phyloP scores from a whole-genome alignment of 1,140 invertebrate species.

The Drosophila mayri region DNA sequence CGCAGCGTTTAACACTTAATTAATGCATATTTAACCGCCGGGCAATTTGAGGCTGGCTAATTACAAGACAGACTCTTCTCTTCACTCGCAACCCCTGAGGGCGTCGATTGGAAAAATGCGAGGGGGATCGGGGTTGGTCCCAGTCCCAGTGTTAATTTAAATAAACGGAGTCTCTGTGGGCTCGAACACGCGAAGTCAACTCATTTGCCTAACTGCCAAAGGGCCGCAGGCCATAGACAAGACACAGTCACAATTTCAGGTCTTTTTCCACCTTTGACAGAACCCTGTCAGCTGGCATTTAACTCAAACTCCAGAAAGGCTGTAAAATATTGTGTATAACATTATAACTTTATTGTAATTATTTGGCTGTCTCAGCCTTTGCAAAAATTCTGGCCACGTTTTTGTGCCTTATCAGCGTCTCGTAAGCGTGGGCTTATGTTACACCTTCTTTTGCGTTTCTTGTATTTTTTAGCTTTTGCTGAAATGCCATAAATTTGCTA shows the following conservation, averaged over 20 bases:
- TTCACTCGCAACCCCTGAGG: conserved; percentile 21
- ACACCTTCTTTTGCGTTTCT: conserved; percentile 14
- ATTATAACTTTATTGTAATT: conserved; percentile 78
- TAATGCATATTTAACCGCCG: conserved; percentile 72
- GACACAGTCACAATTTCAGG: conserved; percentile 36
- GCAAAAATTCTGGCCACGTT: conserved; percentile 16
- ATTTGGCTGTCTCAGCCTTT: conserved; percentile 22
- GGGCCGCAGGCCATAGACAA: conserved; percentile 38
- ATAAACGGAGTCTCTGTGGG: conserved; percentile 50
- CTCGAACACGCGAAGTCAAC: conserved; percentile 52
- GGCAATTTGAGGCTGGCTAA: conserved; percentile 69
- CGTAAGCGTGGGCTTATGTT: conserved; percentile 20
- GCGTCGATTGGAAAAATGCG: conserved; percentile 57
- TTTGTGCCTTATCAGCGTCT: conserved; percentile 64
- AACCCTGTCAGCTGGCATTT: conserved; percentile 68
- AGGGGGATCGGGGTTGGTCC: conserved; percentile 13
- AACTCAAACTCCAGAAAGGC: conserved; percentile 34
- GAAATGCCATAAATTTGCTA: conserved; percentile 70
- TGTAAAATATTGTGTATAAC: conserved; percentile 61
- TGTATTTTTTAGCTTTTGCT: conserved; percentile 43
- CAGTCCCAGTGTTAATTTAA: conserved; percentile 50
- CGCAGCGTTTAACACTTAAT: conserved; percentile 69
- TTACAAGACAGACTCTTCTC: conserved; percentile 58
- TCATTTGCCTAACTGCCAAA: conserved; percentile 62
- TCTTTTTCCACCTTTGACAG: conserved; percentile 48